Evolutionary conservation across 2,888 invertebrate genomes (phyloP), one percentile per base, ranked within the genome.

Genomic region (Globia sparganii): DNA sequence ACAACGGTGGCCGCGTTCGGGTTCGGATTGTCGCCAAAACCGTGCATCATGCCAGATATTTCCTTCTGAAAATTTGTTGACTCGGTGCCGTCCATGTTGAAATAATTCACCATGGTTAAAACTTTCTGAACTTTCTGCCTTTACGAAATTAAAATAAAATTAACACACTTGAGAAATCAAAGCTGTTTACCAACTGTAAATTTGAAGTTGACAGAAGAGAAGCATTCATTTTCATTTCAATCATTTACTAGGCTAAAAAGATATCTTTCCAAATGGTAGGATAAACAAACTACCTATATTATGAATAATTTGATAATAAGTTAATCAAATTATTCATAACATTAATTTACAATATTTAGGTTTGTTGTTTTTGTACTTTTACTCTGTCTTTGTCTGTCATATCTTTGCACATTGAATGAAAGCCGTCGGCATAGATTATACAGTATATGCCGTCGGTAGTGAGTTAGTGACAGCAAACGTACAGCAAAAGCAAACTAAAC

Each of bases 1-100:
- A 97, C 97, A 0, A 99, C 99, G 1, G 99, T 98, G 65, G 98
- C 98, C 0, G 97, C 97, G 62, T 98, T 97, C 0, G 99, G 99
- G 81, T 98, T 97, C 34, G 98, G 97, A 90, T 98, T 98, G 91
- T 99, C 99, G 0, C 99, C 99, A 91, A 99, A 98, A n/a, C 99
- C 99, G 88, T 98, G 98, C 99, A 99, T 98, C 97, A 99, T 99
- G 89, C 97, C 97, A 0, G 98, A 98, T 86, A 99, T 98, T 95
- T 99, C 98, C 94, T 97, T 96, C 91, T 97, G 97, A 88, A 97
- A 97, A 75, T 97, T 97, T 0, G 93, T 93, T 2, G 90, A 91
- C 85, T 96, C 96, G 0, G 92, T 85, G 8, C 92, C 91, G 13
- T 96, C 96, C 64, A 94, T 90, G 11, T 94, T 93, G 75, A 96